Base-by-base conservation (phyloP, 2,113 vertebrate species). In the Sorex araneus region DNA sequence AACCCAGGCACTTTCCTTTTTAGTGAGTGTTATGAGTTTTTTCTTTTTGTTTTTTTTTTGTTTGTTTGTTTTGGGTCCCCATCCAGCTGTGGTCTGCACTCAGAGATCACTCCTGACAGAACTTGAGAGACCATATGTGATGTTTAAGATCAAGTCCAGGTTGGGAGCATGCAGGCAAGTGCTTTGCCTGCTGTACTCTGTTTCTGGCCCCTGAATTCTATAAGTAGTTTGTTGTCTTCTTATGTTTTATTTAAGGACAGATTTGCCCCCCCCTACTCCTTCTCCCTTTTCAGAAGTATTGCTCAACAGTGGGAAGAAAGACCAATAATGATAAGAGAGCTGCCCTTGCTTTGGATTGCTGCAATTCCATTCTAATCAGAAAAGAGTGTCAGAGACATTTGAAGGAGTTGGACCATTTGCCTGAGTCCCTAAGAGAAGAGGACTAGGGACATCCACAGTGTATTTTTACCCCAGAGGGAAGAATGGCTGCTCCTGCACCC, bases 201-300 rank as follows among this genome's bases (percentile, higher is more conserved):
- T 54, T 12, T 54, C 54, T 19, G 54, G 10, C 54, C 54, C 54
- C 54, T 15, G 54, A 54, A 63, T 69, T 78, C 90, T 88, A 34
- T 19, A 94, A 96, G 67, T 90, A 93, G 93, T 91, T 91, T 91
- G 69, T 95, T 60, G 50, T 93, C 70, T 34, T 71, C 43, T 87
- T 86, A 36, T 69, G 32, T 82, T 94, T 95, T 92, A 86, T 79
- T 91, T 82, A 83, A 67, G 32, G 12, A 40, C 2, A 43, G 21
- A 4, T 54, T 40, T 74, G 90, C 67, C 45, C 32, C 27, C 40
- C 40, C n/a, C n/a, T n/a, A n/a, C n/a, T 13, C 12, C 25, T 32
- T 71, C 66, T 50, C 94, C n/a, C 66, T 94, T 93, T 95, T 83
- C 1, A 30, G 70, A 90, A 73, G 75, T 66, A 25, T 78, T 92